phyloP scores from a whole-genome alignment of 2,888 invertebrate genomes.

The Drosophila koepferae region DNA sequence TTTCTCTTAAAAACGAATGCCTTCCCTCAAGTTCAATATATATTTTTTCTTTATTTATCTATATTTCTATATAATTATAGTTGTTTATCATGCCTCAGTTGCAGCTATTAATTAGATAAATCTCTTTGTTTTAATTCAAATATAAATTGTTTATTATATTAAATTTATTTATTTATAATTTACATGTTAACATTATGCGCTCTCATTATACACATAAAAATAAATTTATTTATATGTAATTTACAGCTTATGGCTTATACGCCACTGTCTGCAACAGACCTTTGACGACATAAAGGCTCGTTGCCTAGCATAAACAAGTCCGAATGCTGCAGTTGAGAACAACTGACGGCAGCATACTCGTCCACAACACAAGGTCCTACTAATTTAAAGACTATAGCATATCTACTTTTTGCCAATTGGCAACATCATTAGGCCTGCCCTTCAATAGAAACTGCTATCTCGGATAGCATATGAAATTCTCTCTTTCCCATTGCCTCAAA shows the following conservation, averaged over 20 bases:
- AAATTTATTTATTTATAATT: too few relatives aligned
- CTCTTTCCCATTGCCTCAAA: neutral
- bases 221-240: neutral
- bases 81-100: neutral
- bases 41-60: too few relatives aligned
- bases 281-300: slow-evolving; percentile 2
- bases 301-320: neutral
- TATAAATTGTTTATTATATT: neutral
- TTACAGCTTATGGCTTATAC: neutral
- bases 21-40: too few relatives aligned
- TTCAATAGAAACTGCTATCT: too few relatives aligned
- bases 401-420: neutral
- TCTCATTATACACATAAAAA: neutral
- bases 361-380: too few relatives aligned
- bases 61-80: neutral
- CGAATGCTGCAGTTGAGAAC: neutral
- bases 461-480: neutral
- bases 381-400: too few relatives aligned
- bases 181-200: neutral
- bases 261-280: slow-evolving; percentile 6
- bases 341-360: neutral
- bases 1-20: neutral
- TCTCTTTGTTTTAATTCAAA: neutral
- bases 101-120: neutral
- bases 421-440: too few relatives aligned